Conservation (phyloP, 2,113 vertebrate genomes). For the Perca schrenkii region DNA sequence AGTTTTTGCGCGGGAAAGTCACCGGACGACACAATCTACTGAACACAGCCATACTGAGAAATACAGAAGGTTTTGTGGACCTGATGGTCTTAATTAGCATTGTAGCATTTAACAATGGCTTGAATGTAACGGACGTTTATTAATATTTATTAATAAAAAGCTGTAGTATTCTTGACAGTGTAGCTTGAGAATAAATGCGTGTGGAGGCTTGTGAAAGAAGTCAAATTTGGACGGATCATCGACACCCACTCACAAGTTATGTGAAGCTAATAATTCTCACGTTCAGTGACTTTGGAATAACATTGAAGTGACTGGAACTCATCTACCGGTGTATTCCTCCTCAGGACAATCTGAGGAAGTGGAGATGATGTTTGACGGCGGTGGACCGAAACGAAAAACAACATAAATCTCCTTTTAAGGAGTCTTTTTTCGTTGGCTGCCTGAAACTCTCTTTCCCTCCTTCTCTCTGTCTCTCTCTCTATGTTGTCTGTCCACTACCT, state of each 20-base stretch:
- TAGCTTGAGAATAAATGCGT: conserved; percentile 11
- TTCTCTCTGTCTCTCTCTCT: not conserved
- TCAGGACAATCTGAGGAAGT: conserved; percentile 73
- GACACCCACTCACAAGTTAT: conserved; percentile 12
- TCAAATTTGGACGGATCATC: not conserved
- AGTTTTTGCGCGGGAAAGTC: too few relatives aligned
- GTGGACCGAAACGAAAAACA: conserved; percentile 45
- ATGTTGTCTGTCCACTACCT: conserved; percentile 32
- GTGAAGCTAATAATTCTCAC: conserved; percentile 8
- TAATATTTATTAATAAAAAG: too few relatives aligned
- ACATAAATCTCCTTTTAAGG: conserved; percentile 69
- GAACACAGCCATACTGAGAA: too few relatives aligned
- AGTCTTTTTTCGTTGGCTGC: conserved; percentile 27
- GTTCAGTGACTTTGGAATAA: conserved; percentile 20
- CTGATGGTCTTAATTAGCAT: too few relatives aligned
- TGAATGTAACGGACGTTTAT: too few relatives aligned
- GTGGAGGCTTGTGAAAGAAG: conserved; percentile 16
- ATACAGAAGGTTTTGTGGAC: too few relatives aligned
- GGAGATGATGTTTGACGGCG: conserved; percentile 38
- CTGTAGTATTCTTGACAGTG: not conserved
- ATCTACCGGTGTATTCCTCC: conserved; percentile 42
- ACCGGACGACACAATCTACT: too few relatives aligned
- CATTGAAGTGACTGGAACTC: conserved; percentile 1
- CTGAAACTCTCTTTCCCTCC: conserved; percentile 18
- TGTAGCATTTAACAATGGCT: too few relatives aligned